Evolutionary conservation across 2,797 vertebrate species (phyloP).

Genomic region (Sphaeramia orbicularis): DNA sequence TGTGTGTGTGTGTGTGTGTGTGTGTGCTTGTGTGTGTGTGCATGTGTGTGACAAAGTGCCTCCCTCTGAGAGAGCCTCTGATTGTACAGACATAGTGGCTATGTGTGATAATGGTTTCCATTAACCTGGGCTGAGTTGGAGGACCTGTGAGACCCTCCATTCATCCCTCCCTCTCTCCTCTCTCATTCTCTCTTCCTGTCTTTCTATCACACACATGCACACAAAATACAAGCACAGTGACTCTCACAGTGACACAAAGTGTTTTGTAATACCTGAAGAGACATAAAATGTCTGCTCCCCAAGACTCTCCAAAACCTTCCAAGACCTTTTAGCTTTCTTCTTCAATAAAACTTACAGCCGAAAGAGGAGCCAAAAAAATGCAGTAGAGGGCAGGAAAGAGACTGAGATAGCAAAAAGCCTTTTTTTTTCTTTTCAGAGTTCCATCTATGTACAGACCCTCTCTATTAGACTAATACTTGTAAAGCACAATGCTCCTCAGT

Average conservation of each 20-base stretch:
- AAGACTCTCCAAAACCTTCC: slow-evolving; percentile 41
- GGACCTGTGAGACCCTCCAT: slow-evolving; percentile 79
- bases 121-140: slow-evolving; percentile 80
- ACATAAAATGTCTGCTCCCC: slow-evolving; percentile 27
- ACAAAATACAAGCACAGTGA: slow-evolving; percentile 39
- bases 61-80: slow-evolving; percentile 69
- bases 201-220: slow-evolving; percentile 35
- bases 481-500: slow-evolving; percentile 60
- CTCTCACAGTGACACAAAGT: slow-evolving; percentile 45
- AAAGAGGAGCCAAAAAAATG: slow-evolving; percentile 55
- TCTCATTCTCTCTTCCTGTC: slow-evolving; percentile 36
- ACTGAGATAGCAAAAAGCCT: slow-evolving; percentile 59
- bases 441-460: slow-evolving; percentile 52
- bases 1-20: slow-evolving; percentile 39
- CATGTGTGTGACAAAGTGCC: slow-evolving; percentile 70
- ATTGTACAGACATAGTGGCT: slow-evolving; percentile 78
- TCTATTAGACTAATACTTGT: slow-evolving; percentile 63
- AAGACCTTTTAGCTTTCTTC: slow-evolving; percentile 59
- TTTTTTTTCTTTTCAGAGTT: slow-evolving; percentile 48
- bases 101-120: slow-evolving; percentile 84
- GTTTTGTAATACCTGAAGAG: slow-evolving; percentile 27
- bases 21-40: slow-evolving; percentile 40
- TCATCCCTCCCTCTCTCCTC: slow-evolving; percentile 58
- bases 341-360: slow-evolving; percentile 56
- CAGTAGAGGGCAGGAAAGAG: slow-evolving; percentile 57